A percentile compares a stretch with the other conserved stretches of the same genome.
Conservation (phyloP, 2,888 invertebrate species). For the Drosophila prolongata region DNA sequence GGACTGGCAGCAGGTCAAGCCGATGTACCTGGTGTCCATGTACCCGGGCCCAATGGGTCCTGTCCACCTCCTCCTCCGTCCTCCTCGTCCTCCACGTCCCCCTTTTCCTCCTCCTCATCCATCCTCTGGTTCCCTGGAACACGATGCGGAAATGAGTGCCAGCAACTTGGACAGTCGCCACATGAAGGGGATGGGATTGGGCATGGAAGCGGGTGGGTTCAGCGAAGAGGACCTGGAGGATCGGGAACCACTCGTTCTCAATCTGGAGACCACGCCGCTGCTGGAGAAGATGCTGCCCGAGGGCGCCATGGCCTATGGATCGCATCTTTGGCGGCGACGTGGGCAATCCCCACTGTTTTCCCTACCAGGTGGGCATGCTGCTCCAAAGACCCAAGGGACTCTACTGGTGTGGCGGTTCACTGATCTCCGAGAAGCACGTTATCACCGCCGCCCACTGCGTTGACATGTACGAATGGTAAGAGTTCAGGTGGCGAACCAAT, state of each 20-base stretch:
- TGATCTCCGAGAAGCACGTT: constrained; percentile 81
- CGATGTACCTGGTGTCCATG: constrained; percentile 83
- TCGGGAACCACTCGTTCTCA: constrained; percentile 74
- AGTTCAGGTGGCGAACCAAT: neutral
- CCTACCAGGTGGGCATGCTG: constrained; percentile 83
- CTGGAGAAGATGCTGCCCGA: constrained; percentile 75
- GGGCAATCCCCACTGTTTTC: constrained; percentile 79
- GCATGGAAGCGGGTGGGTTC: neutral
- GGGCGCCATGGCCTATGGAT: constrained; percentile 82
- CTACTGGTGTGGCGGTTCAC: constrained; percentile 83
- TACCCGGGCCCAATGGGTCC: constrained; percentile 66
- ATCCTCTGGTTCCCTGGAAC: constrained; percentile 53
- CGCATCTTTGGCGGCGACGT: constrained; percentile 83
- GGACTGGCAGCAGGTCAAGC: constrained; percentile 82
- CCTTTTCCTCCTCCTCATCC: constrained; percentile 51
- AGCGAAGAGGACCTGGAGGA: constrained; percentile 46
- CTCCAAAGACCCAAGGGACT: constrained; percentile 81
- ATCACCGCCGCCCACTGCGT: constrained; percentile 84
- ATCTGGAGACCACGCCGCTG: constrained; percentile 80
- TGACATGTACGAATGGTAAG: constrained; percentile 73
- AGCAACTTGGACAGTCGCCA: constrained; percentile 46
- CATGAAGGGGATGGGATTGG: constrained; percentile 40
- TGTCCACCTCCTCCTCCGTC: constrained; percentile 25
- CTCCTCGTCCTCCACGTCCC: constrained; percentile 42
- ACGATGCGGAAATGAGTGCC: constrained; percentile 70